phyloP scores from a whole-genome alignment of 2,888 invertebrate genomes.

The Charanyca ferruginea region DNA sequence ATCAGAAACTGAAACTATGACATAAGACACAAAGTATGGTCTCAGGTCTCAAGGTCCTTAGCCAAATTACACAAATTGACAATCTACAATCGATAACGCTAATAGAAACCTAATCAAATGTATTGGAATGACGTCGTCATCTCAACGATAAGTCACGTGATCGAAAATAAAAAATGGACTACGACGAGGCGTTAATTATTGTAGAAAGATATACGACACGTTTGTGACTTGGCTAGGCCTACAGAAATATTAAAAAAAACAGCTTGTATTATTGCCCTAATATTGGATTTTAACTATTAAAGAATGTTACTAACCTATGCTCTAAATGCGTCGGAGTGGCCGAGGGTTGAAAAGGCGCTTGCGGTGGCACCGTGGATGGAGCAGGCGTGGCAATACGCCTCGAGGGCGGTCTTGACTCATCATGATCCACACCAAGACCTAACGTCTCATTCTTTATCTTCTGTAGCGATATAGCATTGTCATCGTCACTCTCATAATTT shows the following conservation, averaged over 20 bases:
- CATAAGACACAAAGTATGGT: too few relatives aligned
- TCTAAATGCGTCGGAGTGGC: constrained; percentile 96
- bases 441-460: constrained; percentile 93
- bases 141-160: too few relatives aligned
- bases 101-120: too few relatives aligned
- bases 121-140: too few relatives aligned
- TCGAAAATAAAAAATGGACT: too few relatives aligned
- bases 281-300: background rate
- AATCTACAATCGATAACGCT: too few relatives aligned
- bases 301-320: constrained; percentile 90
- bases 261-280: background rate
- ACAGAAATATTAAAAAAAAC: too few relatives aligned
- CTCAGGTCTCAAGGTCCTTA: too few relatives aligned
- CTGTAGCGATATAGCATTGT: constrained; percentile 94
- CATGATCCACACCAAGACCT: constrained; percentile 59
- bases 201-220: too few relatives aligned
- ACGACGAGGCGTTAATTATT: too few relatives aligned
- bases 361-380: constrained; percentile 91
- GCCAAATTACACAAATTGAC: too few relatives aligned
- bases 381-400: constrained; percentile 67
- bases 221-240: too few relatives aligned
- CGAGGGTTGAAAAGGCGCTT: constrained; percentile 97
- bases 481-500: constrained; percentile 92
- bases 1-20: background rate
- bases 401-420: constrained; percentile 77